Evolutionary conservation across 2,113 vertebrate genomes (phyloP).

Genomic region (Cephalopholis sonnerati): DNA sequence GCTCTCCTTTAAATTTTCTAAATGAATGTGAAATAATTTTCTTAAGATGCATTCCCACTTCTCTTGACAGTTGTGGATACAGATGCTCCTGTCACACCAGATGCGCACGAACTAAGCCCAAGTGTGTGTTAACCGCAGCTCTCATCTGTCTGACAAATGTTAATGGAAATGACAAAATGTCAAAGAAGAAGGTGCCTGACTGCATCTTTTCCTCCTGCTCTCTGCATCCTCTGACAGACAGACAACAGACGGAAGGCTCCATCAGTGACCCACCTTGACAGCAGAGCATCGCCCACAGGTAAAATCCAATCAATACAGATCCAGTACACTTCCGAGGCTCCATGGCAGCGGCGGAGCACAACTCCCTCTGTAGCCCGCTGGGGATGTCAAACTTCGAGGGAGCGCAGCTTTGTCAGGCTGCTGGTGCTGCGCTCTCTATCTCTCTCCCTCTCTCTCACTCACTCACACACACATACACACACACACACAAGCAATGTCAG

Average conservation of each 20-base stretch:
- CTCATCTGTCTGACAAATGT: not conserved
- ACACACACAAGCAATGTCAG: conserved; percentile 9
- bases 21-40: not conserved
- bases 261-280: conserved; percentile 77
- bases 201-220: not conserved
- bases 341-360: conserved; percentile 66
- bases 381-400: conserved; percentile 64
- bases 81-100: conserved; percentile 3
- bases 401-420: conserved; percentile 43
- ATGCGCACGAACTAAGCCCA: conserved; percentile 15
- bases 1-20: not conserved
- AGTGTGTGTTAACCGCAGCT: not conserved
- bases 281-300: conserved; percentile 78
- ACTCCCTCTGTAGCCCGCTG: conserved; percentile 35
- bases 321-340: conserved; percentile 62
- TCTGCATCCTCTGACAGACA: conserved; percentile 9
- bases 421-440: conserved; percentile 37
- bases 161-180: not conserved
- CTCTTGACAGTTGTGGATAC: not conserved
- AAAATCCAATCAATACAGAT: conserved; percentile 68
- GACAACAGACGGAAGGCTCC: not conserved
- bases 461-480: not conserved
- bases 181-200: not conserved
- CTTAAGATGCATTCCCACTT: not conserved
- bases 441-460: not conserved